Base-by-base conservation (phyloP, 2,888 invertebrate genomes). In the Tribolium freemani region DNA sequence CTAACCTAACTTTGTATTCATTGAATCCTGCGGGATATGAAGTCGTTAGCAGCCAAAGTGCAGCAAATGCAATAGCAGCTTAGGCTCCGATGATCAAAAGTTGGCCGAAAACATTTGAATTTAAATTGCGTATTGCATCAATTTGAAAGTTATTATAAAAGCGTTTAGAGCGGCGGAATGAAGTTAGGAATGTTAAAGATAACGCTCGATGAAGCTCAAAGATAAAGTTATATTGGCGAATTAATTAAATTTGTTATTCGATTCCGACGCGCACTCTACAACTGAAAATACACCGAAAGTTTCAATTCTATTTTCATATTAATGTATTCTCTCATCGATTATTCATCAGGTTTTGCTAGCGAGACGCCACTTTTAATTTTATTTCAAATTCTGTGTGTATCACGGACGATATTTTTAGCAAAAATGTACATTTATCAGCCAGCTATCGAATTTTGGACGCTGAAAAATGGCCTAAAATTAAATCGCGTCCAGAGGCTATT, bases 291-390 rank as follows among this genome's bases (percentile, higher is more conserved):
- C 16, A 53, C 13, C 9, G 4, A 10, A 16, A 9, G 21, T 26
- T 53, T 53, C 10, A 21, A 26, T 53, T 38, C 38, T 38, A 38
- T 38, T 38, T 38, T 38, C 38, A 38, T 38, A 38, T 38, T 38
- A 26, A 53, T 56, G 56, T 56, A 11, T 56, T 54, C 31, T 53
- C 21, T 53, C 20, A 53, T 53, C 53, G 53, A 53, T 53, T 53
- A 51, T 51, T 51, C 51, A 51, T 20, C 38, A 38, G 38, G 38
- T 38, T 38, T 38, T 9, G 38, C 8, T 38, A 38, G 38, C 38
- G 38, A 38, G 10, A 10, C 53, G 31, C 56, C 56, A 16, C 31
- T 56, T 56, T 56, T 56, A 31, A 56, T 56, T 56, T 38, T 26
- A 26, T 26, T 26, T 26, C 5, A 26, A 26, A 26, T 26, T 26